Percentiles rank a stretch among this genome's conserved stretches.
These are phyloP conservation scores for Nyctalus aviator DNA, from an alignment of 2,797 vertebrate species.

Conservation along the genomic window DNA sequence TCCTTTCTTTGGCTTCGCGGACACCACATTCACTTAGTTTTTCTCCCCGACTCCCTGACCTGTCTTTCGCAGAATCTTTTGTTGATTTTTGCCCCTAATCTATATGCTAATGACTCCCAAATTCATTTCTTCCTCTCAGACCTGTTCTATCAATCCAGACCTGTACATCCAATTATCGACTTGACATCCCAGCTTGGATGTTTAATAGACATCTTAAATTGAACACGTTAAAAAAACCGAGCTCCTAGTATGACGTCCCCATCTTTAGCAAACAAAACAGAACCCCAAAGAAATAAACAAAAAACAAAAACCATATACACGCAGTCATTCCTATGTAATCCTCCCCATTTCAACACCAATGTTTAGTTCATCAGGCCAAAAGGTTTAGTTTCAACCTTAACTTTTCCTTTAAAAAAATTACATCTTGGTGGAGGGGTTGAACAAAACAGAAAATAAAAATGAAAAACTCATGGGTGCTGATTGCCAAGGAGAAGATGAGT, in stretches of 20 bases:
- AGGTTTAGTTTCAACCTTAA: not conserved
- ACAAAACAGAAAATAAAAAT: not conserved
- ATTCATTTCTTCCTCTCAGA: constrained; percentile 70
- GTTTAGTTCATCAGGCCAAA: not conserved
- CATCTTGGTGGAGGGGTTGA: not conserved
- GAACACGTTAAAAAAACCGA: constrained; percentile 52
- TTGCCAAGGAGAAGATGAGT: not conserved
- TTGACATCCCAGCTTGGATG: constrained; percentile 67
- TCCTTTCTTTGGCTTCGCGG: not conserved
- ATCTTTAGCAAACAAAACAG: not conserved
- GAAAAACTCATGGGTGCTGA: not conserved
- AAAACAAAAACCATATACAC: not conserved
- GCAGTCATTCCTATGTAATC: not conserved
- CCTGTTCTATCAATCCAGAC: constrained; percentile 67
- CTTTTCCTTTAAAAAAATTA: not conserved
- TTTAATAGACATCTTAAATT: constrained; percentile 75
- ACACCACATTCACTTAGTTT: constrained; percentile 3
- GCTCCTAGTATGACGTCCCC: not conserved
- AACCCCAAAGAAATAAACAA: not conserved
- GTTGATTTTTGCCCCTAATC: constrained; percentile 61
- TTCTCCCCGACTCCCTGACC: constrained; percentile 39
- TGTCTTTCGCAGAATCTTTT: constrained; percentile 60
- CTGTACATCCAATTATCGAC: constrained; percentile 71
- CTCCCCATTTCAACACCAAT: not conserved
- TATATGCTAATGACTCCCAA: constrained; percentile 78